Conservation (phyloP, 2,113 vertebrate genomes). For the Brachypodius melanocephalos region DNA sequence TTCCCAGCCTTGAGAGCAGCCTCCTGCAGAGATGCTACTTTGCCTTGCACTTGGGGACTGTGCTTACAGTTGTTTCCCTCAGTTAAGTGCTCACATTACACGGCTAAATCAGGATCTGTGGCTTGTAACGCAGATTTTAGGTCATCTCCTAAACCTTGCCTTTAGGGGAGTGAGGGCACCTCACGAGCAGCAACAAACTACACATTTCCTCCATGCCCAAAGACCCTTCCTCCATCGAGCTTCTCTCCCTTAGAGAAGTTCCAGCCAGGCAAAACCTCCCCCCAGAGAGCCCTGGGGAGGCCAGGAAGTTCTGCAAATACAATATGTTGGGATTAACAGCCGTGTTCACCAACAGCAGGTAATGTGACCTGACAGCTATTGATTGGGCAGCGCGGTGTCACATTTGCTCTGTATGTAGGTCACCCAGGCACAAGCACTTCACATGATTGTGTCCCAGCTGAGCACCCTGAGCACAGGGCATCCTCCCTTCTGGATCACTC, state of each 20-base stretch:
- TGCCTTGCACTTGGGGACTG: neutral
- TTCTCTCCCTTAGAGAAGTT: neutral
- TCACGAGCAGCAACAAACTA: neutral
- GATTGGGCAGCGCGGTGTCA: neutral
- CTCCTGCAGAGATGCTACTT: rapidly evolving
- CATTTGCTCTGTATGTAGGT: slow-evolving; percentile 16
- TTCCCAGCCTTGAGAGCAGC: neutral
- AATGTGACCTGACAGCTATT: slow-evolving; percentile 19
- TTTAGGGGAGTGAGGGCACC: neutral
- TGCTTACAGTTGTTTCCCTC: neutral
- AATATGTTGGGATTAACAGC: neutral
- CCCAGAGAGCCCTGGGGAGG: neutral
- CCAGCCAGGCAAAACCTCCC: neutral
- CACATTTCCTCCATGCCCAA: neutral
- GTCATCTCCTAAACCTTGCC: neutral
- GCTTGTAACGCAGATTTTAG: neutral
- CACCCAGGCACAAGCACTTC: neutral
- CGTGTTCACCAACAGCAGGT: neutral
- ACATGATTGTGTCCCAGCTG: neutral
- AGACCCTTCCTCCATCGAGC: neutral
- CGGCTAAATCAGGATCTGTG: neutral
- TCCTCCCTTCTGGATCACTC: neutral
- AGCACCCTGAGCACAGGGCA: neutral
- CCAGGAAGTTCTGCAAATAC: neutral
- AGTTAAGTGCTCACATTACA: neutral